Evolutionary conservation across 1,140 invertebrate genomes (phyloP), one percentile per base, ranked within the genome.

Genomic region (Nixonia krombeini): DNA sequence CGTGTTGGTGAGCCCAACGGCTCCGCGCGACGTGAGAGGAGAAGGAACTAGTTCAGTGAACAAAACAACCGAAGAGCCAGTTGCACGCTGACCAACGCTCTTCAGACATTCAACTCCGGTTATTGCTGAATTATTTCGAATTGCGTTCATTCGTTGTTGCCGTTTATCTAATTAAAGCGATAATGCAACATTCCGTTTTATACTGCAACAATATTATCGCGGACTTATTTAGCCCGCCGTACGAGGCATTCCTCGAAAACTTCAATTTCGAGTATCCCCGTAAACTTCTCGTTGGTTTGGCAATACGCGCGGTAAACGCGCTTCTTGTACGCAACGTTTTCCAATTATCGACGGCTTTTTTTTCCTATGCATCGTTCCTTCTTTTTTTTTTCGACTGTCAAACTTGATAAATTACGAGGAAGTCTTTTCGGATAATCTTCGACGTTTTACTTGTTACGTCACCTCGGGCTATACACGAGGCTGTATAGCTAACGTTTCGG

Each of bases 31-130:
- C 56, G 65, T 53, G 8, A 53, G 68, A 71, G 63, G 69, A 57
- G 46, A 63, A 53, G 70, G 61, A 70, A 69, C 70, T 72, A 72
- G 70, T 72, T 73, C 70, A 70, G 66, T 73, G 67, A 73, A 65
- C 62, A 73, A 73, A 73, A 73, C 66, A 53, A 70, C 70, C 51
- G 17, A 56, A 70, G 53, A 73, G 65, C 55, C 70, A 69, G 66
- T 70, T 73, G 70, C 63, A 63, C 62, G 62, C 70, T 51, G 44
- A 66, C 49, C 63, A 67, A 64, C 63, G 49, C 58, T 52, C 59
- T 64, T 58, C 70, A 64, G 55, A 55, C 55, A 58, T 61, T 63
- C 58, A 59, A 63, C 49, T 41, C 29, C 16, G 56, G 45, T 51
- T 64, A 44, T 59, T 45, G 50, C 38, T 56, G 59, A 31, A 63